Evolutionary conservation across 2,888 invertebrate genomes (phyloP), one percentile per base, ranked within the genome.

Genomic region (Calameuta filiformis): DNA sequence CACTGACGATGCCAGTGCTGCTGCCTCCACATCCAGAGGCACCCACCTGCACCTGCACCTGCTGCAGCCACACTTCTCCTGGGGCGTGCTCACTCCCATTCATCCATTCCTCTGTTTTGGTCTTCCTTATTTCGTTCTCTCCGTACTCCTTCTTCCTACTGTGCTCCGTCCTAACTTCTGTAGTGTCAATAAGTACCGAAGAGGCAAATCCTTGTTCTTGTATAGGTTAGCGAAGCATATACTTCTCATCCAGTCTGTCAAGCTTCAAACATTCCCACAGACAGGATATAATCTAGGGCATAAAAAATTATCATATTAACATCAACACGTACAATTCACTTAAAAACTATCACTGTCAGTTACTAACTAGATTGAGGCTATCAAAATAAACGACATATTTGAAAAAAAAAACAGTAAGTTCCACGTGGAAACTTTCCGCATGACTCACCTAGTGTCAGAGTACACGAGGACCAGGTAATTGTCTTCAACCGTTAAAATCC

Each of bases 1-100:
- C 93, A 93, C 94, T 87, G 91, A 90, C 91, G 89, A 85, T 89
- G 89, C 89, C 89, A 89, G 88, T 86, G 90, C 88, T 88, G 89
- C 89, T 85, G 91, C 90, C 89, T 91, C 91, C 89, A 91, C 91
- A 91, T 91, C 89, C 91, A 91, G 91, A 90, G 90, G 90, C 90
- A 87, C 88, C 90, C 89, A 86, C 88, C 88, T 87, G 86, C 85
- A 86, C 83, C 85, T 85, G 84, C 87, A 80, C 87, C 85, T 85
- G 83, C 89, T 85, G 83, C 89, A 85, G 86, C 88, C 85, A 85
- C 86, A 82, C 88, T 87, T 85, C 85, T 87, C 87, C 83, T 86
- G 87, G 86, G 84, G 86, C 82, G 85, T 86, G 84, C 90, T 91
- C 86, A 91, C 89, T 91, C 91, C 91, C 91, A 91, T 91, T 91